A percentile compares a stretch with the other conserved stretches of the same genome.
These are phyloP conservation scores for Crypturellus undulatus DNA, from an alignment of 2,113 vertebrate genomes.

Conservation along the genomic window DNA sequence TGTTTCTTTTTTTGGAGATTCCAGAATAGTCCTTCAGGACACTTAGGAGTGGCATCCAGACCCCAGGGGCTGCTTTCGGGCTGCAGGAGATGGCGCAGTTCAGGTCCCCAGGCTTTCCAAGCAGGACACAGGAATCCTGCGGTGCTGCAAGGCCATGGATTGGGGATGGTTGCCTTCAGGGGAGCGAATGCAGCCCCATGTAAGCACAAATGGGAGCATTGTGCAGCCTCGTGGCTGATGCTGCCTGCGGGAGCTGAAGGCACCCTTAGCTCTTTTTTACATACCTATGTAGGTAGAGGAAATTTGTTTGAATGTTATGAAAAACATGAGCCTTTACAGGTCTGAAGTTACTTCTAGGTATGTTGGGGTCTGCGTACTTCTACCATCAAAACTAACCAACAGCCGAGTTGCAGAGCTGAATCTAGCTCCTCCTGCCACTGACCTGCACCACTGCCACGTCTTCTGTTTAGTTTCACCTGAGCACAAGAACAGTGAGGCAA, in stretches of 20 bases:
- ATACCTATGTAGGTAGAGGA: neutral
- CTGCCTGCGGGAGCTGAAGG: neutral
- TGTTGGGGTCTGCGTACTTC: neutral
- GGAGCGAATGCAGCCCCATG: neutral
- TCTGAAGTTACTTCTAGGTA: neutral
- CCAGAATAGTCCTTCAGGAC: neutral
- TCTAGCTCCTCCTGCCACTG: neutral
- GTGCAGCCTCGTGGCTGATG: neutral
- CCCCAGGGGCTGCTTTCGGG: neutral
- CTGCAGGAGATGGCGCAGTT: rapidly evolving
- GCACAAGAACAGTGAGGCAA: neutral
- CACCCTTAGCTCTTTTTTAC: neutral
- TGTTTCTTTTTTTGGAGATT: neutral
- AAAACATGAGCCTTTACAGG: neutral
- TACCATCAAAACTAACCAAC: rapidly evolving
- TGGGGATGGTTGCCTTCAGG: neutral
- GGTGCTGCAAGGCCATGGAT: neutral
- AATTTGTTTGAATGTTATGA: neutral
- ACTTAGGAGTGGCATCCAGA: neutral
- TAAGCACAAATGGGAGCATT: neutral
- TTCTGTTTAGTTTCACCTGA: neutral
- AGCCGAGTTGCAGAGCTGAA: neutral
- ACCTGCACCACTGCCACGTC: neutral
- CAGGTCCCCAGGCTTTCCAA: rapidly evolving
- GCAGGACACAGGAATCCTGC: neutral